Conservation (phyloP, 2,888 invertebrate species). For the Sphaerophoria rueppellii region DNA sequence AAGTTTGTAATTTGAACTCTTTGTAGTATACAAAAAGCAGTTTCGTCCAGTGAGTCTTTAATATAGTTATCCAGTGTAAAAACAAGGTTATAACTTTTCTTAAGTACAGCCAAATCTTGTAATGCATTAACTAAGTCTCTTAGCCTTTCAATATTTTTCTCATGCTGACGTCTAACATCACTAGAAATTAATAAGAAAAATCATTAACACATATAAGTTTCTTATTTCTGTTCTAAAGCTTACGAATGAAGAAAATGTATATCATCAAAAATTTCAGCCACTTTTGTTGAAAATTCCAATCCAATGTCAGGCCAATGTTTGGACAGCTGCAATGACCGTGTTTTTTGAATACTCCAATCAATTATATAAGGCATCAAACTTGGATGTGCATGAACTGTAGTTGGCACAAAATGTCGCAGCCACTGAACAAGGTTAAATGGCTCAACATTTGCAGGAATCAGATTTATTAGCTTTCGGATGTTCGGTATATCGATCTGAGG, state of each 20-base stretch:
- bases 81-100: conserved; percentile 79
- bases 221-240: conserved; percentile 58
- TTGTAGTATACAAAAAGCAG: conserved; percentile 80
- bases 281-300: conserved; percentile 80
- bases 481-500: conserved; percentile 77
- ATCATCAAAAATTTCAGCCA: conserved; percentile 80
- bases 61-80: conserved; percentile 81
- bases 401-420: conserved; percentile 80
- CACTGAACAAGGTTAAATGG: conserved; percentile 80
- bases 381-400: conserved; percentile 80
- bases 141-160: conserved; percentile 79
- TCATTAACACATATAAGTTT: background rate
- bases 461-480: conserved; percentile 77
- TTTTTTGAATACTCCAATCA: conserved; percentile 81
- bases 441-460: conserved; percentile 79
- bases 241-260: conserved; percentile 80
- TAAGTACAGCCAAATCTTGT: conserved; percentile 79
- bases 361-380: conserved; percentile 79
- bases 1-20: conserved; percentile 80
- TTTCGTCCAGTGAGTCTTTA: conserved; percentile 80
- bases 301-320: conserved; percentile 82
- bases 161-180: conserved; percentile 80
- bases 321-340: conserved; percentile 79
- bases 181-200: conserved; percentile 68
- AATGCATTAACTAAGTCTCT: conserved; percentile 79